phyloP scores from a whole-genome alignment of 2,797 vertebrate genomes.

The Perdix hodgsoniae region DNA sequence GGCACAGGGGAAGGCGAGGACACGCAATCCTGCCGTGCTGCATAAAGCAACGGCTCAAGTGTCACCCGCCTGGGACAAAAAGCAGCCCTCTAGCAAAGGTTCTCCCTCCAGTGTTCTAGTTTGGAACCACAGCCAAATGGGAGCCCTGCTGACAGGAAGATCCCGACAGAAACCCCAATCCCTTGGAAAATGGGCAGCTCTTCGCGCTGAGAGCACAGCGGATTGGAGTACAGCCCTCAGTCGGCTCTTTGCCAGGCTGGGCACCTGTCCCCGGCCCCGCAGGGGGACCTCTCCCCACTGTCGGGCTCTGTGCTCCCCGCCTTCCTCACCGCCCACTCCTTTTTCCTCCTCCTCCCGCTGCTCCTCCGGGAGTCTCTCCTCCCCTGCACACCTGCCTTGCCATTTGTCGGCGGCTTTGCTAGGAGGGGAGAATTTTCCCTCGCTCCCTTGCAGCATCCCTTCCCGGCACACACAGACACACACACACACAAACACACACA shows the following conservation, averaged over 20 bases:
- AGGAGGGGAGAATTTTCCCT: constrained; percentile 75
- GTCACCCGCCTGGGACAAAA: not conserved
- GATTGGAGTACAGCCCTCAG: not conserved
- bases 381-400: constrained; percentile 51
- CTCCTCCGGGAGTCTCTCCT: constrained; percentile 36
- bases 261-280: not conserved
- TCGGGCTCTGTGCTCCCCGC: not conserved
- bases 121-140: not conserved
- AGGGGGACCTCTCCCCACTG: not conserved
- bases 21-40: not conserved
- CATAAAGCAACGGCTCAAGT: too few relatives aligned
- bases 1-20: not conserved
- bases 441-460: constrained; percentile 75
- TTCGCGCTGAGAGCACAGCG: not conserved
- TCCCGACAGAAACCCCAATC: not conserved
- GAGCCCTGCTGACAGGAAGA: not conserved
- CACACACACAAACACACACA: not conserved
- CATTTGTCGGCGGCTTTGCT: constrained; percentile 64
- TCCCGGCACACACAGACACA: not conserved
- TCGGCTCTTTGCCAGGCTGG: not conserved
- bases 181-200: not conserved
- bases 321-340: constrained; percentile 23
- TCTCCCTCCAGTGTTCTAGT: not conserved
- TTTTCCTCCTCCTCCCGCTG: not conserved
- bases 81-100: not conserved